phyloP scores from a whole-genome alignment of 2,888 invertebrate species.

The Leptura quadrifasciata region DNA sequence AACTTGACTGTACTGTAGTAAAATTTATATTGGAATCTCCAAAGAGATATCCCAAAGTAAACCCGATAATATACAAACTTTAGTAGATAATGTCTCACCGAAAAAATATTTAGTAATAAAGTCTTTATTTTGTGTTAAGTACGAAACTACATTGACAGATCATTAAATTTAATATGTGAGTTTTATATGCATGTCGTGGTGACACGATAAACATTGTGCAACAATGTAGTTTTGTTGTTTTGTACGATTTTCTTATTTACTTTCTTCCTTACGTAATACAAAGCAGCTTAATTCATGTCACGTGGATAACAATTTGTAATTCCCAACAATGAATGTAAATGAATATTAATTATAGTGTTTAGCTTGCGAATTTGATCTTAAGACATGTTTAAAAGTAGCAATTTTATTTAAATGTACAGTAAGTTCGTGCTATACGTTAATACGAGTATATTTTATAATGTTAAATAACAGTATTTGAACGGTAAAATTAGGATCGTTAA shows the following conservation, averaged over 20 bases:
- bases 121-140: constrained; percentile 15
- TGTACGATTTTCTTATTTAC: constrained; percentile 35
- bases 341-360: constrained; percentile 30
- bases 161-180: constrained; percentile 14
- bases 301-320: constrained; percentile 25
- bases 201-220: constrained; percentile 29
- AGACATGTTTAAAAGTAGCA: constrained; percentile 8
- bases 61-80: neutral
- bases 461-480: constrained; percentile 3
- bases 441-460: neutral
- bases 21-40: neutral
- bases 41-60: neutral
- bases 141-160: constrained; percentile 28
- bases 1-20: neutral
- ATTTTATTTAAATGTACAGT: neutral
- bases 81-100: neutral
- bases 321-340: constrained; percentile 28
- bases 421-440: neutral
- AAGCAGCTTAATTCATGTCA: neutral
- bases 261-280: constrained; percentile 36
- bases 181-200: constrained; percentile 7
- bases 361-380: constrained; percentile 19
- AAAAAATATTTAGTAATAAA: neutral
- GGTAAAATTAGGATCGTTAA: neutral
- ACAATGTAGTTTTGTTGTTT: constrained; percentile 2